Evolutionary conservation across 2,797 vertebrate genomes (phyloP).

Genomic region (Siniperca undulata): DNA sequence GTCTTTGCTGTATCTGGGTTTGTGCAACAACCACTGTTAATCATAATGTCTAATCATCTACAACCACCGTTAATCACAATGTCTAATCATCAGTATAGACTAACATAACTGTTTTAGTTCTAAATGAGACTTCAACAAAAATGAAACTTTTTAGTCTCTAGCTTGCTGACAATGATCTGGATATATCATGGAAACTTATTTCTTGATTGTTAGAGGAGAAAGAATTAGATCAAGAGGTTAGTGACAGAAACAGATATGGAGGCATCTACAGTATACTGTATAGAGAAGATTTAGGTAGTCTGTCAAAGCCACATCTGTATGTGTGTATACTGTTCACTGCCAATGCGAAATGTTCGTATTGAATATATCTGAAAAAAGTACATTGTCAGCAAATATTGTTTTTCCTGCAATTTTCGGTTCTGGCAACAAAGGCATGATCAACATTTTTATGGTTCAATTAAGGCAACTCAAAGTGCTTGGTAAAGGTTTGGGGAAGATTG

Average conservation of each 20-base stretch:
- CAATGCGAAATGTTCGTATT: background rate
- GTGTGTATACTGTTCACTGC: background rate
- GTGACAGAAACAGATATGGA: background rate
- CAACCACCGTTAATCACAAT: background rate
- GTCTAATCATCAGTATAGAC: background rate
- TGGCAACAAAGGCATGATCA: background rate
- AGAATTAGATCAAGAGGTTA: background rate
- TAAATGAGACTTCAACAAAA: constrained; percentile 4
- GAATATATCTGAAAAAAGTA: background rate
- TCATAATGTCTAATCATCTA: background rate
- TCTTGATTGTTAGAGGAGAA: background rate
- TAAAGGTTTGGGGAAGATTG: background rate
- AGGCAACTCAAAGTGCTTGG: background rate
- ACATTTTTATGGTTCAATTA: background rate
- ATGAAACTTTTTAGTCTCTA: too few relatives aligned
- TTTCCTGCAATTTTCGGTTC: background rate
- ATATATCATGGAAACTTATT: background rate
- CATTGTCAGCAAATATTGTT: too few relatives aligned
- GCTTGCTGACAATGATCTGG: background rate
- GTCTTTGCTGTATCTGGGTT: background rate
- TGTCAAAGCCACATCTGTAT: background rate
- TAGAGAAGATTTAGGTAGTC: background rate
- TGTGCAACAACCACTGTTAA: background rate
- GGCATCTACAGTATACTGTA: background rate
- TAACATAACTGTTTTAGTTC: background rate